These are phyloP conservation scores for Eustalomyia histrio DNA, from an alignment of 2,888 invertebrate genomes.

Conservation along the genomic window DNA sequence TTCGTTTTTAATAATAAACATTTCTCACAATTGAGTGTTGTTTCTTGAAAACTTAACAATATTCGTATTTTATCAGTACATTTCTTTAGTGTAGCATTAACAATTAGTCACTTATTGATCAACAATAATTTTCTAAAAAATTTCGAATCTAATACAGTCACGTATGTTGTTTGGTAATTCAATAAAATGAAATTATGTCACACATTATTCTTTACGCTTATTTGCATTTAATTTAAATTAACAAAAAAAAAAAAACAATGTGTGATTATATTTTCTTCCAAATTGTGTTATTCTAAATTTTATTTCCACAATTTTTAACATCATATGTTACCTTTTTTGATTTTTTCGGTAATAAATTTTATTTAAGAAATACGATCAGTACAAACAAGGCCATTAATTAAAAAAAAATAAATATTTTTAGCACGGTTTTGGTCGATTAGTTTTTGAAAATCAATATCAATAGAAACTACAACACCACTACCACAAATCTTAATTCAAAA, in stretches of 20 bases:
- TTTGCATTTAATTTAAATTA: neutral
- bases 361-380: conserved; percentile 45
- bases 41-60: too few species aligned
- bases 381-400: conserved; percentile 39
- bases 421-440: conserved; percentile 46
- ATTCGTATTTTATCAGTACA: too few species aligned
- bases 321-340: conserved; percentile 22
- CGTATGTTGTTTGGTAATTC: neutral
- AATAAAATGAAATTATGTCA: conserved; percentile 3
- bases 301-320: conserved; percentile 41
- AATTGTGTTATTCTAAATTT: conserved; percentile 13
- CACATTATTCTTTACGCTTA: conserved; percentile 1
- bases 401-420: conserved; percentile 27
- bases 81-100: too few species aligned
- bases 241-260: neutral
- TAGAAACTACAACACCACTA: conserved; percentile 20
- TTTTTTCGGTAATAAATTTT: neutral
- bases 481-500: conserved; percentile 22
- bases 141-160: neutral
- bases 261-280: conserved; percentile 34
- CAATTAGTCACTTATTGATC: too few species aligned
- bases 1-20: too few species aligned
- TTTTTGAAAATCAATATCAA: conserved; percentile 49
- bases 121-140: neutral
- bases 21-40: too few species aligned